phyloP scores from a whole-genome alignment of 2,888 invertebrate genomes.

The Ctenicera cuprea region DNA sequence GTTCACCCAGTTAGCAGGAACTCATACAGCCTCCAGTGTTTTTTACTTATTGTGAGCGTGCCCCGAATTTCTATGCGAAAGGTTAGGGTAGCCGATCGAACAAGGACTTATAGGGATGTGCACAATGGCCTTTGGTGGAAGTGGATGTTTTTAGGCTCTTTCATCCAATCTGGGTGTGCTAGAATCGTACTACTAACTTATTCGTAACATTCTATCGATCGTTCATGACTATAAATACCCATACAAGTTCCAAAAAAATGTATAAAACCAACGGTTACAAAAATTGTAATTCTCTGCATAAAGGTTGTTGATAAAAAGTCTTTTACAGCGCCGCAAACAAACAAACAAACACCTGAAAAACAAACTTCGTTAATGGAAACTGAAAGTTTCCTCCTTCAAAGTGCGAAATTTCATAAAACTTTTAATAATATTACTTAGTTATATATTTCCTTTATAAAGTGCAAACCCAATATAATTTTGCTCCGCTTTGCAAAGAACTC shows the following conservation, averaged over 20 bases:
- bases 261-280: background rate
- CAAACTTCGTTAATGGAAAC: conserved; percentile 39
- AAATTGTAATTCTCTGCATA: conserved; percentile 4
- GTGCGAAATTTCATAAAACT: conserved; percentile 41
- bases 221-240: background rate
- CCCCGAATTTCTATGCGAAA: conserved; percentile 27
- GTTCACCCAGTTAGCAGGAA: conserved; percentile 35
- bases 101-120: conserved; percentile 29
- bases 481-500: conserved; percentile 25
- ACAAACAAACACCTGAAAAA: conserved; percentile 29
- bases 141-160: conserved; percentile 4
- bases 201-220: background rate
- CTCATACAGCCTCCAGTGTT: conserved; percentile 30
- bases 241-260: background rate
- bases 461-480: conserved; percentile 33
- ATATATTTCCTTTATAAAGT: conserved; percentile 41
- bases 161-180: conserved; percentile 17
- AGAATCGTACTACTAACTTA: background rate
- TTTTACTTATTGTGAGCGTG: conserved; percentile 38
- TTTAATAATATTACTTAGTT: conserved; percentile 43
- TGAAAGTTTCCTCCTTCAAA: conserved; percentile 35
- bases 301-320: background rate
- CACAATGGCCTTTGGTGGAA: conserved; percentile 23
- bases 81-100: conserved; percentile 31
- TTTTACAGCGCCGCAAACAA: background rate